phyloP scores from a whole-genome alignment of 1,140 invertebrate species.

The Megathymus violae region DNA sequence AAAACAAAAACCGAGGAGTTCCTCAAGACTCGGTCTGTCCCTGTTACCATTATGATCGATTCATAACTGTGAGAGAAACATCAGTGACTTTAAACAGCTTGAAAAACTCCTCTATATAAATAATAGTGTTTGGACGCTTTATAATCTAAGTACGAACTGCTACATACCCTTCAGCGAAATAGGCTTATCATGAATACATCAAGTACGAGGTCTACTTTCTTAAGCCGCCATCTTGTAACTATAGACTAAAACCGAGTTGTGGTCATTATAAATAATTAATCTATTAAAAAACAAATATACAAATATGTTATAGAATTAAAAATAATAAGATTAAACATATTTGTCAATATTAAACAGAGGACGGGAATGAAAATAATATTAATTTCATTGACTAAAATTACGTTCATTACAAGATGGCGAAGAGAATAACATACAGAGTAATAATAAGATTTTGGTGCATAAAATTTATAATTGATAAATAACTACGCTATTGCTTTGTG shows the following conservation, averaged over 20 bases:
- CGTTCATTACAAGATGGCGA: conserved; percentile 23
- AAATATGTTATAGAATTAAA: conserved; percentile 19
- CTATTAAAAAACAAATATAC: conserved; percentile 21
- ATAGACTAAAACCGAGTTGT: conserved; percentile 15
- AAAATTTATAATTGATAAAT: conserved; percentile 25
- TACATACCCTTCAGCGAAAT: too few species aligned
- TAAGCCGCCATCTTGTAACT: conserved; percentile 27
- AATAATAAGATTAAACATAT: conserved; percentile 26
- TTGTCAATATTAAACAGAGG: conserved; percentile 29
- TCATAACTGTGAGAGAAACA: too few species aligned
- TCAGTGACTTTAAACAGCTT: too few species aligned
- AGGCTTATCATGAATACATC: too few species aligned
- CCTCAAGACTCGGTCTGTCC: too few species aligned
- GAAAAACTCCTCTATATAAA: too few species aligned
- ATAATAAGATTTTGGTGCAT: conserved; percentile 28
- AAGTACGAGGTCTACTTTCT: too few species aligned
- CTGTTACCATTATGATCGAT: too few species aligned
- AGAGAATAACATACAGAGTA: conserved; percentile 16
- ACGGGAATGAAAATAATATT: conserved; percentile 29
- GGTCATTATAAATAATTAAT: conserved; percentile 16
- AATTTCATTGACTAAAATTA: conserved; percentile 28
- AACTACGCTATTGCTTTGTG: conserved; percentile 37
- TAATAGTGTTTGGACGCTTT: too few species aligned
- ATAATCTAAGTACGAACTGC: too few species aligned
- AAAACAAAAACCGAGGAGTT: too few species aligned